Base-by-base conservation (phyloP, 2,113 vertebrate species). In the Pelecanus crispus region DNA sequence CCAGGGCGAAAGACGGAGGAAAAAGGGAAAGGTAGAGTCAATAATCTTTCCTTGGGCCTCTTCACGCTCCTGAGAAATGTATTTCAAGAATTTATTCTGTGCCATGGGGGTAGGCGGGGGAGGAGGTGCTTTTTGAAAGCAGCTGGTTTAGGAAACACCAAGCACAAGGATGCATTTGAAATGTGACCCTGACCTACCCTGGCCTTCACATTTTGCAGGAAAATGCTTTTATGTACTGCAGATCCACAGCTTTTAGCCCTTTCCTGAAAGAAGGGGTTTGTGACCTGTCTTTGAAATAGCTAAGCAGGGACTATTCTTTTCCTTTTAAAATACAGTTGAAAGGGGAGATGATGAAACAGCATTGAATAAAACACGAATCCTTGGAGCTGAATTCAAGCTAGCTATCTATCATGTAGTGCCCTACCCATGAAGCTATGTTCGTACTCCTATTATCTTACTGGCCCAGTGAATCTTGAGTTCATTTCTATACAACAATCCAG, bases 141-240 rank as follows among this genome's bases (percentile, higher is more conserved):
- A 75, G 56, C 73, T 92, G 91, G 42, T 94, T 85, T 67, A 92
- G 73, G 73, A 91, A 95, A 79, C 24, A 52, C 52, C 36, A 91
- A 75, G 84, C 4, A 1, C 8, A 58, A 78, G 36, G 28, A 86
- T 47, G 73, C 17, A 10, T 89, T 87, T 89, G 73, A 95, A 91
- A 95, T 68, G 89, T 40, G 70, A 59, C 77, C 78, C 9, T 87
- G 89, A 95, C 89, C 81, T 94, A 47, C 61, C 62, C 66, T 34
- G 49, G 84, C 61, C 56, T 67, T 81, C 89, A 68, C 34, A 68
- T 87, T 89, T 89, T 85, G 73, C 68, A 81, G 65, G 36, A 89
- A 91, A 95, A 71, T 52, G 77, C 89, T 92, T 96, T 96, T 81
- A 92, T 95, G 84, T 89, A 17, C 38, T 65, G 61, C 34, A 92